These are phyloP conservation scores for Eupeodes latifasciatus DNA, from an alignment of 2,888 invertebrate species.

Conservation along the genomic window DNA sequence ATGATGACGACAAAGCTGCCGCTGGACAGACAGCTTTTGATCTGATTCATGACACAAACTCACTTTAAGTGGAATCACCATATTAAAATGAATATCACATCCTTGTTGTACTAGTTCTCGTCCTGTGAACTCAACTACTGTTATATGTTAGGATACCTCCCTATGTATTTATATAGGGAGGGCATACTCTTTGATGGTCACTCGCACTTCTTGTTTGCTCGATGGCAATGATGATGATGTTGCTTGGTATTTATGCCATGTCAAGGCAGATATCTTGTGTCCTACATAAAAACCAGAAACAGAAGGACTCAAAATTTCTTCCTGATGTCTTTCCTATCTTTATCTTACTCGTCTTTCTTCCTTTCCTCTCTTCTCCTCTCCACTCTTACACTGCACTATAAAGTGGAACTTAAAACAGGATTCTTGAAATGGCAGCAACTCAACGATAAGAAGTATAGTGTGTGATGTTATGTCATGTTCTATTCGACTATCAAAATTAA, in stretches of 20 bases:
- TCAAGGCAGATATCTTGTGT: slow-evolving; percentile 68
- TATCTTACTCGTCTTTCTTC: background rate
- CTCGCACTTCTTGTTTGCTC: slow-evolving; percentile 59
- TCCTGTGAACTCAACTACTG: too few species aligned
- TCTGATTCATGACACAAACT: slow-evolving; percentile 72
- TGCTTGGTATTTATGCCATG: slow-evolving; percentile 70
- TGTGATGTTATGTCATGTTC: slow-evolving; percentile 73
- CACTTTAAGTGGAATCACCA: slow-evolving; percentile 74
- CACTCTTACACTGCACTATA: background rate
- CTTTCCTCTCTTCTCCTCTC: too few species aligned
- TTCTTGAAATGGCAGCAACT: slow-evolving; percentile 63
- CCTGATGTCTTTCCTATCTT: background rate
- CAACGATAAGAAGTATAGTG: slow-evolving; percentile 71
- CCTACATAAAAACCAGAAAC: slow-evolving; percentile 68
- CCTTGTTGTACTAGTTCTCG: slow-evolving; percentile 30
- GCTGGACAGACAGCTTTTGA: slow-evolving; percentile 60
- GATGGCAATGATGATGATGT: slow-evolving; percentile 67
- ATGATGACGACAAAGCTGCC: slow-evolving; percentile 27
- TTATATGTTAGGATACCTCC: too few species aligned
- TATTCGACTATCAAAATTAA: slow-evolving; percentile 65
- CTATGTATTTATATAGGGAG: background rate
- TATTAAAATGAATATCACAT: slow-evolving; percentile 74
- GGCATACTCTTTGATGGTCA: background rate
- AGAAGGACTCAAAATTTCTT: slow-evolving; percentile 52
- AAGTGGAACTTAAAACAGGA: slow-evolving; percentile 42